These are phyloP conservation scores for Aphelenchoides avenae DNA, from an alignment of 1,140 invertebrate species.

Conservation along the genomic window DNA sequence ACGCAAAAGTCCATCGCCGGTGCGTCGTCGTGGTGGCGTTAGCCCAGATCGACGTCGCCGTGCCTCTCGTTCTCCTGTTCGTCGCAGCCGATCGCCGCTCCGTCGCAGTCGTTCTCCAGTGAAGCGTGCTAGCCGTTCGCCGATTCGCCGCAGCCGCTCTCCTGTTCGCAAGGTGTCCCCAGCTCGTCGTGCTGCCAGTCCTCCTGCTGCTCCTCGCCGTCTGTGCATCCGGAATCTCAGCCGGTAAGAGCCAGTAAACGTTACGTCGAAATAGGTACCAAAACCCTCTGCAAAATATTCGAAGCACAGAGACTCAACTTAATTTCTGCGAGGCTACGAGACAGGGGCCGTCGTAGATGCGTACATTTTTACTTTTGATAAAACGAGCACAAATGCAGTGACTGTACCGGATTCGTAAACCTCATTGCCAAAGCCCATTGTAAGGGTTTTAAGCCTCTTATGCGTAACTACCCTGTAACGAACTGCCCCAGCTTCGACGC, in stretches of 20 bases:
- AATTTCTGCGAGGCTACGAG: too few species aligned
- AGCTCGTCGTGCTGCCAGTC: conserved; percentile 1
- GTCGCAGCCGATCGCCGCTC: conserved; percentile 12
- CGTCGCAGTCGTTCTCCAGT: conserved; percentile 16
- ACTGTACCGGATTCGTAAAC: conserved; percentile 15
- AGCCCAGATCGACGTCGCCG: conserved; percentile 30
- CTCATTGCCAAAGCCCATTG: too few species aligned
- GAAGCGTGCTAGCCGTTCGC: conserved; percentile 18
- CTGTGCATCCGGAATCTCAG: conserved; percentile 29
- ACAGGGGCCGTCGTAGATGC: not conserved
- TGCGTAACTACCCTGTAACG: too few species aligned
- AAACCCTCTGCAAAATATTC: too few species aligned
- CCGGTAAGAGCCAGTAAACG: too few species aligned
- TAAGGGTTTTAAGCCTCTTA: too few species aligned
- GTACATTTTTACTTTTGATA: not conserved
- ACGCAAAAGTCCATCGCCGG: conserved; percentile 47
- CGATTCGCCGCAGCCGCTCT: conserved; percentile 5
- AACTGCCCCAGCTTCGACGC: too few species aligned
- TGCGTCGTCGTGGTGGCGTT: conserved; percentile 18
- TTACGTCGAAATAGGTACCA: too few species aligned
- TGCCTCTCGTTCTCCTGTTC: conserved; percentile 29
- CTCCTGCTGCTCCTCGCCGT: conserved; percentile 10
- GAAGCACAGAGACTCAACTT: too few species aligned
- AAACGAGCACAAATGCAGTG: not conserved
- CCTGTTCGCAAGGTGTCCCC: conserved; percentile 6